Conservation (phyloP, 2,888 invertebrate genomes). For the Acanthosepion esculentum region DNA sequence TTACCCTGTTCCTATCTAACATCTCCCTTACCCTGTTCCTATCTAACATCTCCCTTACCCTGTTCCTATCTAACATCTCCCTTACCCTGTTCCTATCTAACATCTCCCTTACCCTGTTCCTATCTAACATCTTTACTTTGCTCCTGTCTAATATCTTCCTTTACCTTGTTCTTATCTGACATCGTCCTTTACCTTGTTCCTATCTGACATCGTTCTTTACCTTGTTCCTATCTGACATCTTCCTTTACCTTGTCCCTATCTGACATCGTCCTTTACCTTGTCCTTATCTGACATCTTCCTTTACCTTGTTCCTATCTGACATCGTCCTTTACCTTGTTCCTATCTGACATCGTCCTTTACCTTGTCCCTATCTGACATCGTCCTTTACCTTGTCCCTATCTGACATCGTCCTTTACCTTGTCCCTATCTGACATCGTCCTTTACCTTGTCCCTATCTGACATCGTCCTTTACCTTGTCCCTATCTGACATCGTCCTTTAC, state of each 20-base stretch:
- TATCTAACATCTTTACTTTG: too few relatives aligned
- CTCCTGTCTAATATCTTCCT: too few relatives aligned
- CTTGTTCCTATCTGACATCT: too few relatives aligned
- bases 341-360: background rate
- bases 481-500: background rate
- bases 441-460: background rate
- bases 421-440: background rate
- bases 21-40: too few relatives aligned
- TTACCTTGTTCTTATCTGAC: too few relatives aligned
- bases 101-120: background rate
- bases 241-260: background rate
- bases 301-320: background rate
- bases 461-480: background rate
- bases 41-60: too few relatives aligned
- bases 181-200: background rate
- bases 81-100: background rate
- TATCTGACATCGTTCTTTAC: background rate
- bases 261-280: background rate
- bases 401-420: background rate
- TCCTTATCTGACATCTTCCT: too few relatives aligned
- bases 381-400: background rate
- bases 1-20: too few relatives aligned
- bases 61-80: background rate
- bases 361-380: too few relatives aligned
- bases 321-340: background rate